Evolutionary conservation across 2,888 invertebrate genomes (phyloP).

Genomic region (Argyra leucocephala): DNA sequence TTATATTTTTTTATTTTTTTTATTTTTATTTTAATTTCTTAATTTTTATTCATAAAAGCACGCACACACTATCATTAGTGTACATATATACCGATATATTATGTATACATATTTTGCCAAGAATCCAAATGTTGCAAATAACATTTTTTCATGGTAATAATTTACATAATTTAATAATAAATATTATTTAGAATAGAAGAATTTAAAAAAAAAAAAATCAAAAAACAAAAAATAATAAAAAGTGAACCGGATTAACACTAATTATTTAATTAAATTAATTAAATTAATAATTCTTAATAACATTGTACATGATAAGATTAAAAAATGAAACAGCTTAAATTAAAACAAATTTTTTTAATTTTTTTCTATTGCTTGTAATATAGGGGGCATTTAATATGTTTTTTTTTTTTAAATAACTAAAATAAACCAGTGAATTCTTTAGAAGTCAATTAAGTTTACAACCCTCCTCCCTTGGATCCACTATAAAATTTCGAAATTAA

Average conservation of each 20-base stretch:
- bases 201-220: neutral
- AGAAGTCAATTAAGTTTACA: no score
- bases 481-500: no score
- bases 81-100: neutral
- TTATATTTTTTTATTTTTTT: neutral
- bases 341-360: no score
- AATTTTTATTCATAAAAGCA: no score
- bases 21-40: neutral
- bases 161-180: neutral
- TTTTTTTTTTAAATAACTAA: no score
- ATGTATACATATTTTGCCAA: neutral
- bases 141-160: neutral
- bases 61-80: neutral
- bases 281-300: neutral
- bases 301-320: no score
- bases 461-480: no score
- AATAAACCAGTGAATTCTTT: no score
- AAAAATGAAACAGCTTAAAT: no score
- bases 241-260: neutral
- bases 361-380: no score
- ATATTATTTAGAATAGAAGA: neutral
- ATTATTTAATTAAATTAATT: constrained; percentile 6
- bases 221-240: neutral
- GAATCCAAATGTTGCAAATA: no score
- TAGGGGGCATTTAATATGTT: no score